Evolutionary conservation across 1,140 invertebrate genomes (phyloP), one percentile per base, ranked within the genome.

Genomic region (Berghia stephanieae): DNA sequence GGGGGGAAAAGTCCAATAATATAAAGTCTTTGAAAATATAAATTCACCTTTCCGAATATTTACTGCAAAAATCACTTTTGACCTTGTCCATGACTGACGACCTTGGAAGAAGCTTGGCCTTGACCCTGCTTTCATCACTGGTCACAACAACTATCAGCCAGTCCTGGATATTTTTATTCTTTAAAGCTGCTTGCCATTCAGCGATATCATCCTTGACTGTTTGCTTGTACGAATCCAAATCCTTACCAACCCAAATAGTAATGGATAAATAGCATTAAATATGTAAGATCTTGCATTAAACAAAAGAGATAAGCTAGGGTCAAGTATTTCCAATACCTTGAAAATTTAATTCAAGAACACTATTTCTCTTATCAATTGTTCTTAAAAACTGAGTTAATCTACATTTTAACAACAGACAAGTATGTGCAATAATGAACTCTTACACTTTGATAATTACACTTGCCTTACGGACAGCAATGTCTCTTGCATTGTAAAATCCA

Each of bases 61-160:
- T 98, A 24, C 93, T 92, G 70, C 95, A 95, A 92, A 98, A 98
- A 89, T 98, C 96, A 86, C 93, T 94, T 78, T 95, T 94, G 70
- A 98, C 95, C 92, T 97, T 98, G 90, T 98, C 97, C 77, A 97
- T 90, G 34, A 98, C 96, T 42, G 96, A 97, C 68, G 95, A 96
- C 82, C 96, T 92, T 34, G 96, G 95, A 67, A 99, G 89, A 31
- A 98, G 89, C 90, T 98, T 98, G 10, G 85, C 83, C 88, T 97
- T 98, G 52, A 88, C 86, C 83, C 95, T 94, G 83, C 94, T 94
- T 90, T 98, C 96, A 89, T 96, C 94, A 69, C 94, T 95, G 90
- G 97, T 96, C 43, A 98, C 95, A 78, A 98, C 90, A 66, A 98
- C 92, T 84, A 98, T 95, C 92, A 98, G 93, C 96, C 96, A 98